Percentiles rank a stretch among this genome's conserved stretches.
phyloP scores from a whole-genome alignment of 2,888 invertebrate species.

The Lydus trimaculatus region DNA sequence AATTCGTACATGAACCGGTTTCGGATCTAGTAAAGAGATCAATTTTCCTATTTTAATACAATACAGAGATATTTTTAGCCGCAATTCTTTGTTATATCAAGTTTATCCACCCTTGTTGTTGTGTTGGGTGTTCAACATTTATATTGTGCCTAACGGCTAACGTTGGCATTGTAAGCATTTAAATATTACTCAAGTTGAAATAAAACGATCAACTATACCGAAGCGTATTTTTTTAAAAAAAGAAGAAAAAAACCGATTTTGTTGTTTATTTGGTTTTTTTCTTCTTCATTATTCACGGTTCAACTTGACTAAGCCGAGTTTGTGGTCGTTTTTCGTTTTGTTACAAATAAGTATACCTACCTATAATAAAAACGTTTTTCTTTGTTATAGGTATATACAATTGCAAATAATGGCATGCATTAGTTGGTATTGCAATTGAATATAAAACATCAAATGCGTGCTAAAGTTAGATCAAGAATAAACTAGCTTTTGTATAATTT shows the following conservation, averaged over 20 bases:
- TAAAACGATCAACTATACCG: background rate
- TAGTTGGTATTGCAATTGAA: background rate
- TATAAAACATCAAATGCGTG: background rate
- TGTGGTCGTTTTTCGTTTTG: background rate
- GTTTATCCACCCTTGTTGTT: background rate
- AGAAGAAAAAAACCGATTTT: too few species aligned
- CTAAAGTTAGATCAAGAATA: background rate
- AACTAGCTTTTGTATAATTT: background rate
- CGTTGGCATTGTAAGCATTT: background rate
- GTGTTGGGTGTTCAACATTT: background rate
- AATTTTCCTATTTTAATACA: too few species aligned
- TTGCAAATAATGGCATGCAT: constrained; percentile 3
- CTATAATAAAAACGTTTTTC: background rate
- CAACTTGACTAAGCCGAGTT: background rate
- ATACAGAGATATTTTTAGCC: too few species aligned
- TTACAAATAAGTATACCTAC: too few species aligned
- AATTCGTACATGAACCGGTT: background rate
- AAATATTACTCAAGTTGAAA: background rate
- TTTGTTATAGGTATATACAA: constrained; percentile 7
- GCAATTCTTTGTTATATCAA: background rate
- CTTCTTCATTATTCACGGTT: background rate
- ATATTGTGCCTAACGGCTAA: background rate
- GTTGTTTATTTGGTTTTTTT: background rate
- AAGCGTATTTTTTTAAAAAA: too few species aligned
- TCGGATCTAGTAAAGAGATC: too few species aligned